phyloP scores from a whole-genome alignment of 2,888 invertebrate genomes.

The Cactoblastis cactorum region DNA sequence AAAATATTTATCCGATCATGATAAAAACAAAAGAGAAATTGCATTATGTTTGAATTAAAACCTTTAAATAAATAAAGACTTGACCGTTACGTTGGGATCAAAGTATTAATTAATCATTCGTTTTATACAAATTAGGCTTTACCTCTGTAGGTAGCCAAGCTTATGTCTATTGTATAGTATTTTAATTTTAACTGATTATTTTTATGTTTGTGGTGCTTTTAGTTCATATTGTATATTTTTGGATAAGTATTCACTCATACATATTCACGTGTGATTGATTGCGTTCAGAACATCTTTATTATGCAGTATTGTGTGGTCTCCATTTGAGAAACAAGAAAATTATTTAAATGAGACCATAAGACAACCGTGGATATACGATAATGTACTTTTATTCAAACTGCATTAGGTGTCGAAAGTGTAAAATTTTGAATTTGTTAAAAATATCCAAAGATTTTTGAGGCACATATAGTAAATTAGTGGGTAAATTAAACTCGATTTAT shows the following conservation, averaged over 20 bases:
- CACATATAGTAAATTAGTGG: background rate
- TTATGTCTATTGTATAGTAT: background rate
- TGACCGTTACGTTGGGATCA: too few relatives aligned
- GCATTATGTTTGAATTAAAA: too few relatives aligned
- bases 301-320: slow-evolving; percentile 12
- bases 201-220: slow-evolving; percentile 10
- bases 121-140: too few relatives aligned
- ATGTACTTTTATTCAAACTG: background rate
- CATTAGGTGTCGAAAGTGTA: too few relatives aligned
- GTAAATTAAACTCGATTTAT: background rate
- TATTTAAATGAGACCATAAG: background rate
- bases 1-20: too few relatives aligned
- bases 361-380: background rate
- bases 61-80: too few relatives aligned
- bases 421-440: background rate
- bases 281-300: slow-evolving; percentile 10
- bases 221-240: slow-evolving; percentile 9
- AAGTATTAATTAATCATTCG: too few relatives aligned
- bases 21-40: too few relatives aligned
- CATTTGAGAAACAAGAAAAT: slow-evolving; percentile 4
- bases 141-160: too few relatives aligned
- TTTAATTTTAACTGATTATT: background rate
- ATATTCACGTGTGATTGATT: slow-evolving; percentile 11
- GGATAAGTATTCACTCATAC: slow-evolving; percentile 8
- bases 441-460: slow-evolving; percentile 12